These are phyloP conservation scores for Zalophus californianus DNA, from an alignment of 2,797 vertebrate genomes.

Conservation along the genomic window DNA sequence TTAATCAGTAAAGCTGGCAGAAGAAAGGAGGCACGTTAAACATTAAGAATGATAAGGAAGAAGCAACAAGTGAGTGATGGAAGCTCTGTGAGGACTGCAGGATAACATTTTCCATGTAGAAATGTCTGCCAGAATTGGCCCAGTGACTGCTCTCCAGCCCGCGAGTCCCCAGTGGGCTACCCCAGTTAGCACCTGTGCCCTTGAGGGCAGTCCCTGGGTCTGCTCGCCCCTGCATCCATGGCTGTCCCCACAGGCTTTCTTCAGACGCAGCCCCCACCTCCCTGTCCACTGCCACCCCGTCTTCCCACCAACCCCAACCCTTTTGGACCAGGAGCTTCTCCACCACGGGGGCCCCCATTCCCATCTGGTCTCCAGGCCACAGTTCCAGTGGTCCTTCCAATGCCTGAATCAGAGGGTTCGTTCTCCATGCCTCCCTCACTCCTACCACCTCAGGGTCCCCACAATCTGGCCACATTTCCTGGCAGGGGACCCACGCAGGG, in stretches of 20 bases:
- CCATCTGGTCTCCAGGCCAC: neutral
- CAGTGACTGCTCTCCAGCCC: neutral
- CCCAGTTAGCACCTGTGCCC: neutral
- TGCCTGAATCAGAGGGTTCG: neutral
- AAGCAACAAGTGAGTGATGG: neutral
- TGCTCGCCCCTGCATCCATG: too few relatives aligned
- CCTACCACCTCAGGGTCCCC: accelerated
- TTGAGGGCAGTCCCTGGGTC: neutral
- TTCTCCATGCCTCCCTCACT: too few relatives aligned
- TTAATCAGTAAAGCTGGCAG: neutral
- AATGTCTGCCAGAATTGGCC: neutral
- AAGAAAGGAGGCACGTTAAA: neutral
- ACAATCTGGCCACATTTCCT: neutral
- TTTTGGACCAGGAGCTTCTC: neutral
- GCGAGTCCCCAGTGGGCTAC: neutral
- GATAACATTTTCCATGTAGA: neutral
- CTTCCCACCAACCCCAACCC: too few relatives aligned
- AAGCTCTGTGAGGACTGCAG: neutral
- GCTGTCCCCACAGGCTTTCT: neutral
- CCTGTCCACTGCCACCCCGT: neutral
- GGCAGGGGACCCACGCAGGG: too few relatives aligned
- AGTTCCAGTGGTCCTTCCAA: neutral
- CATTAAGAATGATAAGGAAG: neutral
- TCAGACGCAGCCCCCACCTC: too few relatives aligned
- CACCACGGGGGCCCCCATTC: neutral